phyloP scores from a whole-genome alignment of 2,888 invertebrate genomes.

The Chorisops tibialis region DNA sequence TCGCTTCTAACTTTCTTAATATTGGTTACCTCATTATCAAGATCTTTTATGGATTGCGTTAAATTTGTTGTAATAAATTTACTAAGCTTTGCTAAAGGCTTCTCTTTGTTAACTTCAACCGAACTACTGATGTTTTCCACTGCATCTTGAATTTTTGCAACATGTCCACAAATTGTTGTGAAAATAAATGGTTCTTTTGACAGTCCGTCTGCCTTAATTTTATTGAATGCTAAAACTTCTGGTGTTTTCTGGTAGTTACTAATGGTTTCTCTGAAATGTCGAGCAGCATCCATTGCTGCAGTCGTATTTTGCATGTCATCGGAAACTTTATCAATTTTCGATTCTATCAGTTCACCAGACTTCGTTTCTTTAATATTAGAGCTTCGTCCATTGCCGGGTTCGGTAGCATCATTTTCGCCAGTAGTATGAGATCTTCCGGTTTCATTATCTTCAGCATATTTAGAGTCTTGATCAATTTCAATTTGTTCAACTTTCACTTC shows the following conservation, averaged over 20 bases:
- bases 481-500: constrained; percentile 10
- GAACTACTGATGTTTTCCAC: not conserved
- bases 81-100: too few species aligned
- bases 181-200: too few species aligned
- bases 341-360: not conserved
- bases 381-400: not conserved
- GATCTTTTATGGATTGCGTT: too few species aligned
- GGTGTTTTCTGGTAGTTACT: not conserved
- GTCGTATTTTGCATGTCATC: too few species aligned
- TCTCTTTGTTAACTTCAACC: too few species aligned
- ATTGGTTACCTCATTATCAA: too few species aligned
- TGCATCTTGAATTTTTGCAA: not conserved
- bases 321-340: not conserved
- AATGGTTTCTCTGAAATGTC: too few species aligned
- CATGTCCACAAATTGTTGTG: not conserved
- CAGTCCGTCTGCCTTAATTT: too few species aligned
- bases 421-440: constrained; percentile 13
- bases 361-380: not conserved
- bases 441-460: constrained; percentile 6
- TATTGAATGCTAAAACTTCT: not conserved
- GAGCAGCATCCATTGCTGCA: too few species aligned
- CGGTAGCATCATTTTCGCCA: constrained; percentile 18
- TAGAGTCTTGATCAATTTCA: constrained; percentile 28
- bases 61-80: too few species aligned
- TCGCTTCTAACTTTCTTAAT: too few species aligned